Conservation (phyloP, 2,113 vertebrate species). For the Hypomesus transpacificus region DNA sequence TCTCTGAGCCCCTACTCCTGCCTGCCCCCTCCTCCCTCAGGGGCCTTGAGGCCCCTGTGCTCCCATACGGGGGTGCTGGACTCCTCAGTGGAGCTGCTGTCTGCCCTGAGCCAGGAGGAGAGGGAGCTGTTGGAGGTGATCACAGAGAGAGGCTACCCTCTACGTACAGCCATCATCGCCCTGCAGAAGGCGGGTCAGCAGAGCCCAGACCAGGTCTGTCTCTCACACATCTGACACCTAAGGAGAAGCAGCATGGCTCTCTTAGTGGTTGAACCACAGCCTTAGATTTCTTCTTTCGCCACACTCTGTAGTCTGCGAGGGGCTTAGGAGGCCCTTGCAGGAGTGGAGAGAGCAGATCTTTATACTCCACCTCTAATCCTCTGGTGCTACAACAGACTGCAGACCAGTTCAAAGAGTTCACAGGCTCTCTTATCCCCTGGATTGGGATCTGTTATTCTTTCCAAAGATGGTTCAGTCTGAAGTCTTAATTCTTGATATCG, state of each 20-base stretch:
- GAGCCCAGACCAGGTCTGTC: conserved; percentile 82
- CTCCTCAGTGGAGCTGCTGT: conserved; percentile 78
- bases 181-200: conserved; percentile 85
- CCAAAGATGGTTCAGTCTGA: not conserved
- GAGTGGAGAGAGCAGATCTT: not conserved
- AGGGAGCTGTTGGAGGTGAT: conserved; percentile 80
- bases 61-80: conserved; percentile 59
- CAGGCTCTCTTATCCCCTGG: not conserved
- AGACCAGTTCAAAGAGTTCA: not conserved
- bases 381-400: not conserved
- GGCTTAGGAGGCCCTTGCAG: not conserved
- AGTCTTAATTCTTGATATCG: conserved; percentile 1
- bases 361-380: conserved; percentile 2
- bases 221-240: not conserved
- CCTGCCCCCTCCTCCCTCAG: conserved; percentile 43
- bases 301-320: not conserved
- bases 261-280: not conserved
- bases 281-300: not conserved
- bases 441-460: not conserved
- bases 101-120: conserved; percentile 85
- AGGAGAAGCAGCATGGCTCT: not conserved
- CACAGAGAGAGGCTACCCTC: conserved; percentile 80
- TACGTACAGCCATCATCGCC: conserved; percentile 82
- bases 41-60: conserved; percentile 32
- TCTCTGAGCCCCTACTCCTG: conserved; percentile 69